Evolutionary conservation across 2,113 vertebrate species (phyloP), one percentile per base, ranked within the genome.

Genomic region (Tyto alba): DNA sequence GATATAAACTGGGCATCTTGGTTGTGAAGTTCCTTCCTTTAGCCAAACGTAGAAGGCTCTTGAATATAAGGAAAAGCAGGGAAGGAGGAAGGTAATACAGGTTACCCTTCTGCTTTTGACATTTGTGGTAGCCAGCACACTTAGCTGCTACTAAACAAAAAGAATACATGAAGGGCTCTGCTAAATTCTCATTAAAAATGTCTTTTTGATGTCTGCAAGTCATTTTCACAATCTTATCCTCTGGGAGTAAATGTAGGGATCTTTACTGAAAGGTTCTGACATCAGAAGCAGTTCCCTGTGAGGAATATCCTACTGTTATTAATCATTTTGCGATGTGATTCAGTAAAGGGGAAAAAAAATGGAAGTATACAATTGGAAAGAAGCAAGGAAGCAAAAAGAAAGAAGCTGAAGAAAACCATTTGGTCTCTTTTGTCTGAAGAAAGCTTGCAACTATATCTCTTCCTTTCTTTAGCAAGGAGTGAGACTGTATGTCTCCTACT

Each of bases 151-250:
- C 62, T 69, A 47, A 73, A 63, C 82, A 18, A 79, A 69, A 81
- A 91, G 62, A 87, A 71, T 32, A 86, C 18, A 55, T 64, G 32
- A 91, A 86, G 72, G 34, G 5, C 43, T 74, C n/a, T 82, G 56
- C 85, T 96, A 94, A 84, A 74, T 77, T 94, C 86, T 96, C 89
- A 93, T 96, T 91, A 64, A 91, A 95, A 94, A 82, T 32, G 29
- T 74, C 71, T 90, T 59, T 88, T 97, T 94, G 91, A 91, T 94
- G 47, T 94, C 53, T 95, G 38, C 45, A 96, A 95, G 57, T 75
- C 79, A 93, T 95, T 96, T 91, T 56, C 59, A 82, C 66, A 77
- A 82, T 79, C 87, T 95, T 74, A 78, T 68, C 88, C 63, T 30
- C 73, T 36, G 71, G 43, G 73, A 92, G 26, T 83, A 60, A 90